These are phyloP conservation scores for Halcyon chelicuti DNA, from an alignment of 2,797 vertebrate genomes.

Conservation along the genomic window DNA sequence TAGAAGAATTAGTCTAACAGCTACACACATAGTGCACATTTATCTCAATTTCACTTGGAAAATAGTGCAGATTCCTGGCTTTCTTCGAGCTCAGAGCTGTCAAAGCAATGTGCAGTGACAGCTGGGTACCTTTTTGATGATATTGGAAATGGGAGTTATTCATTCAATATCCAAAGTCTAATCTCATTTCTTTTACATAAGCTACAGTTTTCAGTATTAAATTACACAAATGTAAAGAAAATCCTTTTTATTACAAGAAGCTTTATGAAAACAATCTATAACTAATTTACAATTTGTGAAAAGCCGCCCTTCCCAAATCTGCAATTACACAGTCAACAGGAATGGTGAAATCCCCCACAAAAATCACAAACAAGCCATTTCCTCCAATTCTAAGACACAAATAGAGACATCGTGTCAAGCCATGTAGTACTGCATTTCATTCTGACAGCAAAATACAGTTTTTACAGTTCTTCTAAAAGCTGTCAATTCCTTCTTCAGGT, in stretches of 20 bases:
- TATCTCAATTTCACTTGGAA: conserved; percentile 27
- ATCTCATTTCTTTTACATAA: background rate
- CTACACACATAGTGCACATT: background rate
- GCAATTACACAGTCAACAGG: background rate
- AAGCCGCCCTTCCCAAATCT: background rate
- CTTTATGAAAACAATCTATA: background rate
- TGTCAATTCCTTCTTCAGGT: background rate
- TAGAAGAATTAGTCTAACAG: conserved; percentile 36
- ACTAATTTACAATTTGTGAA: background rate
- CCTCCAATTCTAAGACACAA: background rate
- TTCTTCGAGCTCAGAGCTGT: conserved; percentile 1
- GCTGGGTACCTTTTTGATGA: background rate
- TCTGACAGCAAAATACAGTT: background rate
- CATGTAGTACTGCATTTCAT: background rate
- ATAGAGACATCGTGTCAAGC: background rate
- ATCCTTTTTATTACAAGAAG: background rate
- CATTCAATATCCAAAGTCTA: background rate
- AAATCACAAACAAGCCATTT: background rate
- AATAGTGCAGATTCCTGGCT: background rate
- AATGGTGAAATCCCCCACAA: background rate
- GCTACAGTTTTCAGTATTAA: background rate
- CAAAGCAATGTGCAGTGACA: background rate
- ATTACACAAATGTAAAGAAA: background rate
- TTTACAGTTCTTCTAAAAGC: background rate
- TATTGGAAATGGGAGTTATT: background rate